Evolutionary conservation across 2,797 vertebrate species (phyloP).

Genomic region (Anisognathus igniventris): DNA sequence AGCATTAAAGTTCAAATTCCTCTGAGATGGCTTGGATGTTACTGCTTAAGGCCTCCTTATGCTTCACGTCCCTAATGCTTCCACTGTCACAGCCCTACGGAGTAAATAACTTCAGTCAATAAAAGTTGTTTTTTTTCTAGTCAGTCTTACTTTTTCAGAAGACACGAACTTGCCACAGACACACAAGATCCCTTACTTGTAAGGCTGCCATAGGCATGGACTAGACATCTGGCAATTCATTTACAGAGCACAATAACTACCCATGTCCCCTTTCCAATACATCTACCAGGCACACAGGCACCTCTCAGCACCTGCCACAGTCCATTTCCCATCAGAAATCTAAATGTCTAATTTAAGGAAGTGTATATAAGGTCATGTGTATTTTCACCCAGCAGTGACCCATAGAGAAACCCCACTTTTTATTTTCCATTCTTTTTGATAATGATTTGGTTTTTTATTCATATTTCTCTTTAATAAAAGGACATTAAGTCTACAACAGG

Average conservation of each 20-base stretch:
- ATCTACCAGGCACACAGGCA: neutral
- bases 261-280: fast-evolving
- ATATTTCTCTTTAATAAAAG: neutral
- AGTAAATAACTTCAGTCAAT: neutral
- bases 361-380: fast-evolving
- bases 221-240: neutral
- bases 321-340: neutral
- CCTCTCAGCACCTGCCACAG: neutral
- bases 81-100: neutral
- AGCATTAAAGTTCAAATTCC: neutral
- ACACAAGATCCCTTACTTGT: neutral
- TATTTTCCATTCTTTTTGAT: neutral
- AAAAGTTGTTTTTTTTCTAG: neutral
- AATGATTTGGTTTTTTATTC: neutral
- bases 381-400: neutral
- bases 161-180: neutral
- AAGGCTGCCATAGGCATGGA: neutral
- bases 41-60: neutral
- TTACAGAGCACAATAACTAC: neutral
- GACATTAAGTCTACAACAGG: neutral
- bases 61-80: neutral
- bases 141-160: neutral
- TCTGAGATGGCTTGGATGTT: neutral
- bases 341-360: neutral
- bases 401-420: neutral